These are phyloP conservation scores for Tromatobia lineatoria DNA, from an alignment of 2,888 invertebrate genomes.

Conservation along the genomic window DNA sequence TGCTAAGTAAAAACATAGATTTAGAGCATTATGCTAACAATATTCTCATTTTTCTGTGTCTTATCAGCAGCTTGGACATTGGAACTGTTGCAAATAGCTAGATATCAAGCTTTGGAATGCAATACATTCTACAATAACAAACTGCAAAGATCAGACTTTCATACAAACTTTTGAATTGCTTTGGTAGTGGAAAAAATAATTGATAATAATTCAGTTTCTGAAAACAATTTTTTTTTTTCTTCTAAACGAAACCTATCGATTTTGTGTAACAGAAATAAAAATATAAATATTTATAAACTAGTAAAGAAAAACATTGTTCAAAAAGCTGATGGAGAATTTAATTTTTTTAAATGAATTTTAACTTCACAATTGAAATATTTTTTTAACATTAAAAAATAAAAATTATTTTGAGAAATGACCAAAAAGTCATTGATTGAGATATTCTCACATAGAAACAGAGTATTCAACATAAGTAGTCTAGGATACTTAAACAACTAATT, in stretches of 20 bases:
- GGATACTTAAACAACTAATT: too few relatives aligned
- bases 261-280: neutral
- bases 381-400: too few relatives aligned
- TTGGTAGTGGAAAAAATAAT: neutral
- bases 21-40: neutral
- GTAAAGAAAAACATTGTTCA: neutral
- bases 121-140: neutral
- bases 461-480: too few relatives aligned
- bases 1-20: neutral
- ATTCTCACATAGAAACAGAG: too few relatives aligned
- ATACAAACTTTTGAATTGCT: neutral
- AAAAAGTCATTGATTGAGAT: too few relatives aligned
- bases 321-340: neutral
- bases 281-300: neutral
- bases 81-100: slow-evolving; percentile 32
- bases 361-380: too few relatives aligned
- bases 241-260: neutral
- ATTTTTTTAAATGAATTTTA: too few relatives aligned
- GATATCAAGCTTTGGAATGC: neutral
- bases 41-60: slow-evolving; percentile 8
- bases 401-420: too few relatives aligned
- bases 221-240: too few relatives aligned
- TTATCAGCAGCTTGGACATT: slow-evolving; percentile 54
- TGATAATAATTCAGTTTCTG: too few relatives aligned
- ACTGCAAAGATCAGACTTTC: neutral